phyloP scores from a whole-genome alignment of 2,113 vertebrate species.

The Eurypyga helias region DNA sequence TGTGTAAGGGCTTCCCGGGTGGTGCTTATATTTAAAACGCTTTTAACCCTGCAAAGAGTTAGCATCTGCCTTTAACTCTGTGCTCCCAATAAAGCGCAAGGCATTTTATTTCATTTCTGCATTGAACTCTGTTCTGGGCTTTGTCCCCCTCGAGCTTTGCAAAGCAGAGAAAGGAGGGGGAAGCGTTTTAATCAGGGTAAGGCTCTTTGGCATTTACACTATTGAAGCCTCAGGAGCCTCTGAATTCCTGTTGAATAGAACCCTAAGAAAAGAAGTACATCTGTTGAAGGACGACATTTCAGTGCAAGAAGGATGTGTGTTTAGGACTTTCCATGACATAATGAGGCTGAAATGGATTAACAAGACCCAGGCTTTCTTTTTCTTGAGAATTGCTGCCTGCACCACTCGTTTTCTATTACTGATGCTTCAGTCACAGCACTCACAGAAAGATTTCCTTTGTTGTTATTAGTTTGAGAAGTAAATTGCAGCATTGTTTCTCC shows the following conservation, averaged over 20 bases:
- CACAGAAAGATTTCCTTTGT: slow-evolving; percentile 71
- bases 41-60: background rate
- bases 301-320: slow-evolving; percentile 57
- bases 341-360: slow-evolving; percentile 70
- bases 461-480: slow-evolving; percentile 57
- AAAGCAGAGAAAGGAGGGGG: background rate
- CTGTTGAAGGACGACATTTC: slow-evolving; percentile 41
- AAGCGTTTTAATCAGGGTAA: slow-evolving; percentile 54
- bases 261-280: slow-evolving; percentile 69
- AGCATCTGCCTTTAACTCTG: background rate
- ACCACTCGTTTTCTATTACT: slow-evolving; percentile 65
- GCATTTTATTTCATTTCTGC: background rate
- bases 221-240: slow-evolving; percentile 51
- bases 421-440: slow-evolving; percentile 71
- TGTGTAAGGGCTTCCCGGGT: background rate
- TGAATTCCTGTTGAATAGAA: slow-evolving; percentile 65
- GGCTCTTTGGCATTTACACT: slow-evolving; percentile 49
- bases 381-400: slow-evolving; percentile 70
- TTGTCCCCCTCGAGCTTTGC: background rate
- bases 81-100: background rate
- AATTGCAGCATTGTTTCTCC: slow-evolving; percentile 56
- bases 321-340: slow-evolving; percentile 74
- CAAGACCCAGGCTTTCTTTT: slow-evolving; percentile 71
- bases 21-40: background rate
- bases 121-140: background rate